Conservation (phyloP, 2,888 invertebrate species). For the Ormyrus thymus region DNA sequence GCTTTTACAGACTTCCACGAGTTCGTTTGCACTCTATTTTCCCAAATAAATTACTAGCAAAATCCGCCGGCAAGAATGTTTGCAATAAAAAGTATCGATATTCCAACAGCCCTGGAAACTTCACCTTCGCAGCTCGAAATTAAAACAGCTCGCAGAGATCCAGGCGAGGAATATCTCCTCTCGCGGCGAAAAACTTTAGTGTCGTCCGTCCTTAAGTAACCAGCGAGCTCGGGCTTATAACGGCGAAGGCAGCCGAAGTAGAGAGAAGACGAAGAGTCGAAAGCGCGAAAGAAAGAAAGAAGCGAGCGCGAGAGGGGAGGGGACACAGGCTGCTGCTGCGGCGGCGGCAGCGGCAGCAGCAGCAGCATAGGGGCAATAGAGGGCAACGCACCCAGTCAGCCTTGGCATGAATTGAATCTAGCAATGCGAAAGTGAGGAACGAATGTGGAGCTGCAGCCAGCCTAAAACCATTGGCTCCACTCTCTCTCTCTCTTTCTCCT, state of each 20-base stretch:
- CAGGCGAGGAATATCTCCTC: background rate
- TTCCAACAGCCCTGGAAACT: no score
- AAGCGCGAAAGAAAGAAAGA: conserved; percentile 54
- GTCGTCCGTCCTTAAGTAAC: conserved; percentile 41
- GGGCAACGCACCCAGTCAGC: conserved; percentile 75
- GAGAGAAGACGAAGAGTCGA: conserved; percentile 54
- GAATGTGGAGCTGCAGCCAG: conserved; percentile 28
- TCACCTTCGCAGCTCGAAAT: no score
- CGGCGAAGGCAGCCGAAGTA: conserved; percentile 42
- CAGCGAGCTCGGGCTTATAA: conserved; percentile 20
- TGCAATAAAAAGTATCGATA: no score
- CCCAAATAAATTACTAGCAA: no score
- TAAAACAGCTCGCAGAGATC: background rate
- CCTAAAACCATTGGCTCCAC: conserved; percentile 45
- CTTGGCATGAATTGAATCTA: conserved; percentile 76
- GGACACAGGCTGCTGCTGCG: conserved; percentile 44
- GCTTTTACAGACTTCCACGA: no score
- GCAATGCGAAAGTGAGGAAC: conserved; percentile 73
- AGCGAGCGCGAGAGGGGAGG: conserved; percentile 20
- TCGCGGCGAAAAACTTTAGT: background rate
- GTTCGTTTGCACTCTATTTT: no score
- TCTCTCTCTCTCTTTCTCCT: conserved; percentile 33
- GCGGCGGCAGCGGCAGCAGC: conserved; percentile 64
- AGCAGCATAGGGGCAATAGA: conserved; percentile 73
- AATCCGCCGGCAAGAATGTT: no score